Base-by-base conservation (phyloP, 2,797 vertebrate genomes). In the Florisuga fusca region DNA sequence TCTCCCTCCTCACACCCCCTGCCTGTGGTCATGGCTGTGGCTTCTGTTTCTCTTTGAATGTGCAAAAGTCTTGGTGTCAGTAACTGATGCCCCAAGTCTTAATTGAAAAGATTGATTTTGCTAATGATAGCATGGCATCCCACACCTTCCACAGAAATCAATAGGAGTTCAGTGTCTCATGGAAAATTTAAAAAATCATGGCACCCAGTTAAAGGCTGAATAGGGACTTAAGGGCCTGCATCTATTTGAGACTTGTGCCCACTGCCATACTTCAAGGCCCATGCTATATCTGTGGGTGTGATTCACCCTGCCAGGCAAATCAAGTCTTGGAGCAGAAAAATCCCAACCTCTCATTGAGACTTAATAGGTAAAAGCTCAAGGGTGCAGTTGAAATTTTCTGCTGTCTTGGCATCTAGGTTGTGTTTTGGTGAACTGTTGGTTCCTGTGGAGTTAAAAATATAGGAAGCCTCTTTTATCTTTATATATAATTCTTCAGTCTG, bases 31-130 rank as follows among this genome's bases (percentile, higher is more conserved):
- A 10, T 27, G 21, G 21, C 45, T 86, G 38, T 61, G 63, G 63
- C 81, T 93, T 67, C 29, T 61, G 57, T 89, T 95, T 79, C 27
- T 20, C 55, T 87, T 63, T 51, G n/a, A 73, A 82, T 89, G 69
- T 79, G 36, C 53, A n/a, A 58, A 89, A 45, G 48, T 84, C 87
- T 89, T 92, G 19, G 26, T 84, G 87, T 71, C 57, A 66, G 74
- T 82, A 90, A 67, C 36, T 48, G 74, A 84, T 87, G 67, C 81
- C 69, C 2, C 2, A 84, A 89, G 46, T 79, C 51, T 93, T 82
- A 79, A 76, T 41, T 87, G 89, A 84, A 92, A 92, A 87, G 84
- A 82, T 41, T 53, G 55, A 92, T 92, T 95, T 94, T 87, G 62
- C 71, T 79, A 45, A 87, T 87, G 74, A 79, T 90, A 86, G 48